These are phyloP conservation scores for Phytoseiulus persimilis DNA, from an alignment of 2,888 invertebrate species.

Conservation along the genomic window DNA sequence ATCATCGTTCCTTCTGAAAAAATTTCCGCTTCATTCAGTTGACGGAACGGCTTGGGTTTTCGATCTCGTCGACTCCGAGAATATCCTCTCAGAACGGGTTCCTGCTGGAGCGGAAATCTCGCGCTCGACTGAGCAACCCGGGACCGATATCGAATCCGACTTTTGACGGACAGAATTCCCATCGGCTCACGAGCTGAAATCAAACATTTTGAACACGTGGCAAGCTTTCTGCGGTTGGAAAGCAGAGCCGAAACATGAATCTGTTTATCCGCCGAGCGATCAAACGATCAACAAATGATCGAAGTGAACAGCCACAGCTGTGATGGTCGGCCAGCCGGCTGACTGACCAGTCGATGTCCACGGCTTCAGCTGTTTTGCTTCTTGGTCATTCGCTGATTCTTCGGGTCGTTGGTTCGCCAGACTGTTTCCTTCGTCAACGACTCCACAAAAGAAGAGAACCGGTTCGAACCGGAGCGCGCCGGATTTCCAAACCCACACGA, in stretches of 20 bases:
- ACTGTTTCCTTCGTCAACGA: neutral
- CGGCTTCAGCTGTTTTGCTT: neutral
- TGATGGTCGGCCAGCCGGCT: neutral
- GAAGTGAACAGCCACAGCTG: neutral
- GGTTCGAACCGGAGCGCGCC: neutral
- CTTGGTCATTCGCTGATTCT: neutral
- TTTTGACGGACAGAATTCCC: neutral
- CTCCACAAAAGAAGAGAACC: neutral
- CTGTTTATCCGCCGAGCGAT: neutral
- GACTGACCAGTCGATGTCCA: neutral
- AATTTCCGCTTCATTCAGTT: no score
- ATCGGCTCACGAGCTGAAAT: neutral
- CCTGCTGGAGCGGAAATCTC: no score
- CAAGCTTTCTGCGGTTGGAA: neutral
- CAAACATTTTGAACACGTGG: neutral
- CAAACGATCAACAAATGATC: neutral
- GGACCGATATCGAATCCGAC: no score
- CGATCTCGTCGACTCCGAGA: no score
- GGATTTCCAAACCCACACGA: conserved; percentile 5
- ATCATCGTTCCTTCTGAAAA: no score
- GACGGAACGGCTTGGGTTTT: no score
- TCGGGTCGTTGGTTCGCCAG: neutral
- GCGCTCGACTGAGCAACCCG: no score
- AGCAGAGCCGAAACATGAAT: neutral
- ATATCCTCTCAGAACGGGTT: no score